phyloP scores from a whole-genome alignment of 2,888 invertebrate genomes.

The Odontocerum albicorne region DNA sequence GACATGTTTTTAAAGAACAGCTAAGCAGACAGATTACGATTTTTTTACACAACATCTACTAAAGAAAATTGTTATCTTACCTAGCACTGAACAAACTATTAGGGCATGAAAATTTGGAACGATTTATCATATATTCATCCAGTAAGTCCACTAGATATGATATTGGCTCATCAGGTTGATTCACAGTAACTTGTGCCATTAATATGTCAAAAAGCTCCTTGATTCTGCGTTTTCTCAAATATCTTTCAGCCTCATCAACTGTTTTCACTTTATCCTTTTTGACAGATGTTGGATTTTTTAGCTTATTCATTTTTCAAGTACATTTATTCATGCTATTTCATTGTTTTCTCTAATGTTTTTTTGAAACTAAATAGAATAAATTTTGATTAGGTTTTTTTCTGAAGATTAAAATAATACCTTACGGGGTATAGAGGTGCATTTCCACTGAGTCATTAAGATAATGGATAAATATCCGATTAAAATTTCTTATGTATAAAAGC shows the following conservation, averaged over 20 bases:
- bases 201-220: slow-evolving; percentile 20
- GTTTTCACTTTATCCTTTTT: slow-evolving; percentile 4
- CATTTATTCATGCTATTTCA: too few species aligned
- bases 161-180: slow-evolving; percentile 11
- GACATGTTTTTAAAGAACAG: too few species aligned
- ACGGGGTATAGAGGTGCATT: too few species aligned
- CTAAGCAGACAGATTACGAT: too few species aligned
- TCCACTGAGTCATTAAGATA: too few species aligned
- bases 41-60: too few species aligned
- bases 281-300: too few species aligned
- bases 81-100: slow-evolving; percentile 2
- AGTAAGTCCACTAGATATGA: slow-evolving; percentile 16
- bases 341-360: background rate
- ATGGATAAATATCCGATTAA: too few species aligned
- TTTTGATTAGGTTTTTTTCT: too few species aligned
- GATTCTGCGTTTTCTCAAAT: slow-evolving; percentile 14
- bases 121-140: slow-evolving; percentile 18
- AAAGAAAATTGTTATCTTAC: background rate
- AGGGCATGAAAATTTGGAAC: slow-evolving; percentile 3
- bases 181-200: slow-evolving; percentile 7
- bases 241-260: slow-evolving; percentile 1
- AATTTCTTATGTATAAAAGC: too few species aligned
- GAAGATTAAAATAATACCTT: too few species aligned
- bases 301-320: background rate
- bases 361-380: background rate